Percentiles rank a stretch among this genome's conserved stretches.
Conservation (phyloP, 2,888 invertebrate genomes). For the Frankliniella fusca region DNA sequence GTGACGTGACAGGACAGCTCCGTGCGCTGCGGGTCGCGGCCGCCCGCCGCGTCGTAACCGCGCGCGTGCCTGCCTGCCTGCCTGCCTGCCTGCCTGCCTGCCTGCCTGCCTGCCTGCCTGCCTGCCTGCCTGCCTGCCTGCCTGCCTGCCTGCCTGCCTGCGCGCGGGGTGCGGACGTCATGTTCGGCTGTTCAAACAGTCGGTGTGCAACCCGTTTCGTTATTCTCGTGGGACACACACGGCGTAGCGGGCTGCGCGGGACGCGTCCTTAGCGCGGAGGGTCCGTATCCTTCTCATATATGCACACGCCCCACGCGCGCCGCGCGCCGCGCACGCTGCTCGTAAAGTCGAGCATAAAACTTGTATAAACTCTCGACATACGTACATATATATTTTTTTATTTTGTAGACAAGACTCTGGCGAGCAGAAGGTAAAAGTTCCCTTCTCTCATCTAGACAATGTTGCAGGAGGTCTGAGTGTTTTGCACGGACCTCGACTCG, state of each 20-base stretch:
- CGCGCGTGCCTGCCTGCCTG: too few relatives aligned
- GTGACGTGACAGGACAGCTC: too few relatives aligned
- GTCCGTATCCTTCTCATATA: not conserved
- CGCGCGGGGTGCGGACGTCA: not conserved
- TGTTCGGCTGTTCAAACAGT: not conserved
- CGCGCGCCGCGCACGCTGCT: too few relatives aligned
- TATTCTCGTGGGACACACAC: not conserved
- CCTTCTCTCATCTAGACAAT: not conserved
- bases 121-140: too few relatives aligned
- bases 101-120: too few relatives aligned
- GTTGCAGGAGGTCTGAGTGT: not conserved
- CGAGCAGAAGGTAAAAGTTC: not conserved
- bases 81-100: too few relatives aligned
- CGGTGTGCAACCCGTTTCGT: not conserved
- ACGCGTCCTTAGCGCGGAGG: not conserved
- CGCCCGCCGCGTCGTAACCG: too few relatives aligned
- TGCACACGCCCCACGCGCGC: not conserved
- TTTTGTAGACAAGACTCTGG: not conserved
- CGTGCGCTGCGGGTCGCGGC: too few relatives aligned
- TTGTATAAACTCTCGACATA: not conserved
- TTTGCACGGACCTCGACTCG: not conserved
- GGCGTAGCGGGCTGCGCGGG: not conserved
- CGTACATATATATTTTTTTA: not conserved
- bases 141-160: too few relatives aligned
- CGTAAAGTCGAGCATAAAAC: not conserved